phyloP scores from a whole-genome alignment of 2,113 vertebrate genomes.

The Lophotis ruficrista region DNA sequence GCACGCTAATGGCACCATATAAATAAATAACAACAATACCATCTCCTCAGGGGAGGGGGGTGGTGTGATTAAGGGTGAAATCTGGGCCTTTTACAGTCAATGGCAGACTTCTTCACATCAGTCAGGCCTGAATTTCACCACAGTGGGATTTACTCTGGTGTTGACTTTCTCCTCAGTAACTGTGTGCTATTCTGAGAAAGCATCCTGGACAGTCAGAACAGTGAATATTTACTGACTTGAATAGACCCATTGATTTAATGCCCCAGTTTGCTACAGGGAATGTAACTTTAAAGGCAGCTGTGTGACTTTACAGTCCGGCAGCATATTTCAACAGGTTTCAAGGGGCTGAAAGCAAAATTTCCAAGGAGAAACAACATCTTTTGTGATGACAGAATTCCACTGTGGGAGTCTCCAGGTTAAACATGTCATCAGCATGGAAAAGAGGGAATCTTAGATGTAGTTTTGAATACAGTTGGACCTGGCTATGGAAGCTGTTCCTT shows the following conservation, averaged over 20 bases:
- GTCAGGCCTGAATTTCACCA: neutral
- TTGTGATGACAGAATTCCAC: neutral
- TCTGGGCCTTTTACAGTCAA: neutral
- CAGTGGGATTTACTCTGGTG: neutral
- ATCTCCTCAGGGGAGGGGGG: neutral
- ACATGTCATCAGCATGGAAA: neutral
- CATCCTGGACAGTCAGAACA: neutral
- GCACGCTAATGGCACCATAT: neutral
- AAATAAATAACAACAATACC: neutral
- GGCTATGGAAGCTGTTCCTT: neutral
- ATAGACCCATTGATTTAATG: neutral
- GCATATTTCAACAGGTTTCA: neutral
- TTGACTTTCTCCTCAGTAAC: neutral
- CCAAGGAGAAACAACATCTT: neutral
- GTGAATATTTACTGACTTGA: neutral
- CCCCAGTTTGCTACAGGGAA: neutral
- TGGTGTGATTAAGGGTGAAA: neutral
- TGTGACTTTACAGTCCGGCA: neutral
- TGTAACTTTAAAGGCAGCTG: neutral
- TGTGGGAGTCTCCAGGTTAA: neutral
- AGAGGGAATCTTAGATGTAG: neutral
- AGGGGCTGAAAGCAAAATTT: neutral
- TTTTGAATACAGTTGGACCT: neutral
- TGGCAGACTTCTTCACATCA: neutral
- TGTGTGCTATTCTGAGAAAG: neutral